Conservation (phyloP, 2,113 vertebrate genomes). For the Cettia cetti region DNA sequence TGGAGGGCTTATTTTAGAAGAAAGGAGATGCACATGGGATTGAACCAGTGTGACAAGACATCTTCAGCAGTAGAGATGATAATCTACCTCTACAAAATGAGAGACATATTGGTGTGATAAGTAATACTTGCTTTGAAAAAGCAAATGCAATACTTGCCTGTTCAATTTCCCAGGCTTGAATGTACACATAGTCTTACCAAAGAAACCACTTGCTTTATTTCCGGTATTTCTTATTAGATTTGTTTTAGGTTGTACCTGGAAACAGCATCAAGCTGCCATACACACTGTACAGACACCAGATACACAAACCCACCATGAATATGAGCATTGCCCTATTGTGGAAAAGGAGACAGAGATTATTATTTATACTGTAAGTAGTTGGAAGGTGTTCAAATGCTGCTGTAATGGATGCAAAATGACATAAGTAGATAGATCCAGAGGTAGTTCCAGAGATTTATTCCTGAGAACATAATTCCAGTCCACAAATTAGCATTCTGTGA, state of each 20-base stretch:
- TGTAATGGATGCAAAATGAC: background rate
- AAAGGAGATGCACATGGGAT: background rate
- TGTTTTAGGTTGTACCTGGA: background rate
- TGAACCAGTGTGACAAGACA: background rate
- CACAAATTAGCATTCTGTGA: background rate
- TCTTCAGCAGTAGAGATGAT: background rate
- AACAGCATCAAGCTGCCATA: background rate
- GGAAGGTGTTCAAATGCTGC: constrained; percentile 8
- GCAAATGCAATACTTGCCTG: background rate
- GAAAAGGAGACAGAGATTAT: background rate
- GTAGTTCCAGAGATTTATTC: background rate
- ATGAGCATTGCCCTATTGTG: background rate
- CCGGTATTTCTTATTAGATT: background rate
- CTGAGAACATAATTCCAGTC: background rate
- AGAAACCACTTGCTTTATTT: background rate
- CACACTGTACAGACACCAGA: background rate
- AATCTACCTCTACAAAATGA: constrained; percentile 29
- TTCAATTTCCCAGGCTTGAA: background rate
- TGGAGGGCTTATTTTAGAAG: background rate
- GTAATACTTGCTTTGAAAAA: background rate
- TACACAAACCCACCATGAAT: background rate
- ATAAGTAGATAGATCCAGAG: background rate
- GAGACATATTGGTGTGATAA: constrained; percentile 1
- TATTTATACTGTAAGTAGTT: background rate
- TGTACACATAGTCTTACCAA: background rate